A percentile compares a stretch with the other conserved stretches of the same genome.
Evolutionary conservation across 2,113 vertebrate genomes (phyloP).

Genomic region (Tricholaema leucomelas): DNA sequence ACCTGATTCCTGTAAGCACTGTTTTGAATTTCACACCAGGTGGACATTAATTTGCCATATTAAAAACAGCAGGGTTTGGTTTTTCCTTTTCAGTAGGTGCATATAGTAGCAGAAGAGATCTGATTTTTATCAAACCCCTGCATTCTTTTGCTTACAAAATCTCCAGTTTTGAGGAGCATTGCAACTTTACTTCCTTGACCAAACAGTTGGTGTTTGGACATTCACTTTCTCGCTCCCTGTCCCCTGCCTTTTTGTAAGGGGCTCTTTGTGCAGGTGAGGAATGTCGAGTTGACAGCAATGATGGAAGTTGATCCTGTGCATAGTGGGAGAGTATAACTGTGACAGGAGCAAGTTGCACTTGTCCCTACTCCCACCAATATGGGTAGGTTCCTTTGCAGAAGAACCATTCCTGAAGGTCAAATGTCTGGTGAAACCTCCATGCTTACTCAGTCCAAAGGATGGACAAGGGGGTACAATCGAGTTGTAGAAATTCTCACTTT

Average conservation of each 20-base stretch:
- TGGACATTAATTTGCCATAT: neutral
- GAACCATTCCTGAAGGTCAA: neutral
- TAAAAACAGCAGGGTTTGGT: neutral
- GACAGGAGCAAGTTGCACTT: accelerated
- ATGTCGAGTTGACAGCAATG: neutral
- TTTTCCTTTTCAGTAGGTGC: neutral
- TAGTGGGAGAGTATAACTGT: accelerated
- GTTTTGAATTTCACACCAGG: neutral
- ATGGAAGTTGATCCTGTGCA: accelerated
- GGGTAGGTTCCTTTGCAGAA: neutral
- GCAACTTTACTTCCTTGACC: neutral
- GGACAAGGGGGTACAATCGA: neutral
- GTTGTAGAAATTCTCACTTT: neutral
- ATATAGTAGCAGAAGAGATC: neutral
- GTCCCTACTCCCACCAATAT: neutral
- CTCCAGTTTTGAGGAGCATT: neutral
- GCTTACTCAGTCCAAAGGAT: neutral
- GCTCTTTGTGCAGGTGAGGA: neutral
- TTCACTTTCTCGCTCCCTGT: neutral
- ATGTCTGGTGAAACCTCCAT: neutral
- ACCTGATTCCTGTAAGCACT: neutral
- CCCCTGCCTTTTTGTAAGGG: neutral
- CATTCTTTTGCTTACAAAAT: neutral
- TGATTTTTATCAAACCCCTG: neutral
- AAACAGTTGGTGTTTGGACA: neutral